Percentiles rank a stretch among this genome's conserved stretches.
Conservation (phyloP, 2,797 vertebrate genomes). For the Pangasius larnaudii region DNA sequence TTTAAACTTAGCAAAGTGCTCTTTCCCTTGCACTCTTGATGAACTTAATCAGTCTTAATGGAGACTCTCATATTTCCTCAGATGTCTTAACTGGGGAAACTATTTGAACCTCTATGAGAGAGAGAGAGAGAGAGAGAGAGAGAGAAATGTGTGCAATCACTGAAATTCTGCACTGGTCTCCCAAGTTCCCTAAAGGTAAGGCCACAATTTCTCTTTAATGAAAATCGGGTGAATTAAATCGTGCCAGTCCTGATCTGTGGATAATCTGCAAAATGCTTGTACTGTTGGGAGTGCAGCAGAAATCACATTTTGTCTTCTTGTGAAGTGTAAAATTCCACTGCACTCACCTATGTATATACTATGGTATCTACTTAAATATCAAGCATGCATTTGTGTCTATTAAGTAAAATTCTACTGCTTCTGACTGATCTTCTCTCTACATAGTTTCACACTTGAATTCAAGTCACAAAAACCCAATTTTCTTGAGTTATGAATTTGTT, state of each 20-base stretch:
- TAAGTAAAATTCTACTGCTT: not conserved
- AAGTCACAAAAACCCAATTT: conserved; percentile 15
- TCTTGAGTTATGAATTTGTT: conserved; percentile 35
- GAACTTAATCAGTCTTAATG: conserved; percentile 42
- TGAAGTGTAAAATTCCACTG: not conserved
- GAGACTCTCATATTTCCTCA: conserved; percentile 12
- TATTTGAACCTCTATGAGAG: conserved; percentile 2
- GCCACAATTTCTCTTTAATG: conserved; percentile 18
- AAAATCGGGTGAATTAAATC: conserved; percentile 9
- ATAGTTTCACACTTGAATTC: conserved; percentile 12
- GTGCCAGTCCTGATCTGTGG: not conserved
- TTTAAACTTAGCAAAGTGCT: conserved; percentile 42
- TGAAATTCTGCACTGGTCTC: conserved; percentile 20
- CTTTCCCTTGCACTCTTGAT: conserved; percentile 40
- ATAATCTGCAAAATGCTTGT: not conserved
- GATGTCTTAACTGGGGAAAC: conserved; percentile 35
- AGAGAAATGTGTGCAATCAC: conserved; percentile 6
- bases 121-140: not conserved
- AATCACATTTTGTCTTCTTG: not conserved
- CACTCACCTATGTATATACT: not conserved
- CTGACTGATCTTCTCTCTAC: not conserved
- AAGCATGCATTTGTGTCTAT: not conserved
- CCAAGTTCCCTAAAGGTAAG: conserved; percentile 18
- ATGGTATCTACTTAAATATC: not conserved
- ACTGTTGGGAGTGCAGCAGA: not conserved